Evolutionary conservation across 2,888 invertebrate genomes (phyloP).

Genomic region (Esperia sulphurella): DNA sequence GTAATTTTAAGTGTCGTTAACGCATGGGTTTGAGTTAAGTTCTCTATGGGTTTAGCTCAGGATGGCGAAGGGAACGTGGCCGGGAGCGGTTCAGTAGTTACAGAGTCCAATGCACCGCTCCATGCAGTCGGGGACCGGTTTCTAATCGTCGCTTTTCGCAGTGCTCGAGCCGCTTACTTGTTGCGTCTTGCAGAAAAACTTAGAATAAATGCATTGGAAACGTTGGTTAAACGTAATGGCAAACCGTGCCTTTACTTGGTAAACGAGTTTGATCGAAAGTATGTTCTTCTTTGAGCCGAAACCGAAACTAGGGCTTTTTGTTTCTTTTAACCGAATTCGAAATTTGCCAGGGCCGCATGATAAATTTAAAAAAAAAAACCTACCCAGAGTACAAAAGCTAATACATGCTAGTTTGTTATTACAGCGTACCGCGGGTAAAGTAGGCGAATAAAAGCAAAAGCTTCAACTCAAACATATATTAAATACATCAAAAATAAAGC

Average conservation of each 20-base stretch:
- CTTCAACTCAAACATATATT: no score
- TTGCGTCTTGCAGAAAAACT: constrained; percentile 54
- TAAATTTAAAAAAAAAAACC: no score
- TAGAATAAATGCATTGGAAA: constrained; percentile 48
- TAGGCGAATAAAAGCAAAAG: no score
- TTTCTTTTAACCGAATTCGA: no score
- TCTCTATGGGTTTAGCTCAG: constrained; percentile 27
- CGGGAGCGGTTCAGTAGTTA: constrained; percentile 37
- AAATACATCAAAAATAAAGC: no score
- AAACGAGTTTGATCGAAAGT: no score
- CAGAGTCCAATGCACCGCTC: constrained; percentile 53
- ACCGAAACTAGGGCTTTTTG: no score
- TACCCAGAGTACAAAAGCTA: no score
- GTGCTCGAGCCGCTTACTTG: constrained; percentile 44
- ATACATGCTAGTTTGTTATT: no score
- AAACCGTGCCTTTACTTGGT: background rate
- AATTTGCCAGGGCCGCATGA: no score
- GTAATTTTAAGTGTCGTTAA: constrained; percentile 7
- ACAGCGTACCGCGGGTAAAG: no score
- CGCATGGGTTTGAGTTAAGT: constrained; percentile 39
- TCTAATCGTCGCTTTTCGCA: constrained; percentile 63
- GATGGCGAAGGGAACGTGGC: constrained; percentile 12
- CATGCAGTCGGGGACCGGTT: constrained; percentile 59
- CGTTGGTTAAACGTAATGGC: background rate
- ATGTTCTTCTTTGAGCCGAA: no score